Percentiles rank a stretch among this genome's conserved stretches.
Conservation (phyloP, 2,113 vertebrate species). For the Pluvianellus socialis region DNA sequence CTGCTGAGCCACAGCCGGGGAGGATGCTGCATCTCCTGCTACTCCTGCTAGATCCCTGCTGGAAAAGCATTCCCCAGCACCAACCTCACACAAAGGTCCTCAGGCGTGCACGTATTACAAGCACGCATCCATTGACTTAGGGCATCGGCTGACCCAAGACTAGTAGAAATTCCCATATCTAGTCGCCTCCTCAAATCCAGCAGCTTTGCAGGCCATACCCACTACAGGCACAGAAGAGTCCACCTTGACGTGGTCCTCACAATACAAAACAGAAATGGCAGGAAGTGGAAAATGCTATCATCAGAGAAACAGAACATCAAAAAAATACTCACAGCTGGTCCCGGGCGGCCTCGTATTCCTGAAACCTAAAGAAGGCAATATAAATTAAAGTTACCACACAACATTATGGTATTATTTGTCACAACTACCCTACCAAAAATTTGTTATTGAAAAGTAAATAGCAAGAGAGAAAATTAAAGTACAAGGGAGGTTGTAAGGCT, state of each 20-base stretch:
- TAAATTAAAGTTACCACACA: not conserved
- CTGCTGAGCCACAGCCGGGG: not conserved
- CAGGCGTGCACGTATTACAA: rapidly evolving
- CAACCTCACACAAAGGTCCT: not conserved
- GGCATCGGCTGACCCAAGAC: not conserved
- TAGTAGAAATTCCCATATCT: not conserved
- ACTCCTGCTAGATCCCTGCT: not conserved
- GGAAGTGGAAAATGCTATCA: not conserved
- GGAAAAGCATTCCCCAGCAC: not conserved
- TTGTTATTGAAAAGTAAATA: not conserved
- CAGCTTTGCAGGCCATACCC: not conserved
- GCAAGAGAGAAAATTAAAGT: not conserved
- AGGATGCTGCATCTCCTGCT: not conserved
- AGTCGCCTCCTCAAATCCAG: not conserved
- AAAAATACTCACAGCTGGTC: conserved; percentile 84
- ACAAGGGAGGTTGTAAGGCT: not conserved
- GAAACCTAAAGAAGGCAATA: conserved; percentile 76
- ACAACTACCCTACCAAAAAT: not conserved
- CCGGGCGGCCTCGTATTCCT: conserved; percentile 89
- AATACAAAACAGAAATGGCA: not conserved
- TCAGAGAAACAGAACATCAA: not conserved
- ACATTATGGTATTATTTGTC: not conserved
- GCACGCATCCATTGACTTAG: not conserved
- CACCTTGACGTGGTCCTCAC: not conserved
- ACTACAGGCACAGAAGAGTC: rapidly evolving